phyloP scores from a whole-genome alignment of 2,113 vertebrate species.

The Gymnarchus niloticus region DNA sequence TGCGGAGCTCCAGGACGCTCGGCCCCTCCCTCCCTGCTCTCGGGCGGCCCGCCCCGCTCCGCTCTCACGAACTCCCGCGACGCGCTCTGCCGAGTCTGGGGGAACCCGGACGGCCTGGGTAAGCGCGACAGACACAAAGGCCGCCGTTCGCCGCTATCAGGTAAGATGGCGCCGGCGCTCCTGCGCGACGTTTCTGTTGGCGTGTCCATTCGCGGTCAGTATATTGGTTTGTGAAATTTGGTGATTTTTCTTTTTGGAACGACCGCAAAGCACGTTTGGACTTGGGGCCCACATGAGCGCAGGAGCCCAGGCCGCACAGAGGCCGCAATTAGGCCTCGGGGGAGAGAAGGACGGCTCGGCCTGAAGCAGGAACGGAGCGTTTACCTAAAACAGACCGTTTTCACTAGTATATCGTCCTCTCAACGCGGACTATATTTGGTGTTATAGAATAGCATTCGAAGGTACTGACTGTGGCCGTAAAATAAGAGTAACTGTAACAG shows the following conservation, averaged over 20 bases:
- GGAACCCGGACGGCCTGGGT: constrained; percentile 64
- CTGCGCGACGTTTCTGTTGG: constrained; percentile 9
- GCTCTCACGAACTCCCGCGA: constrained; percentile 73
- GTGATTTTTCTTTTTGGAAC: not conserved
- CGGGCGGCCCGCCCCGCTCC: constrained; percentile 81
- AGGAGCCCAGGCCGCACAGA: constrained; percentile 67
- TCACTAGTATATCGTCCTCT: not conserved
- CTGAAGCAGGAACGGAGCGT: not conserved
- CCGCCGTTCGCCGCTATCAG: constrained; percentile 57
- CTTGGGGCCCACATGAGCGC: not conserved
- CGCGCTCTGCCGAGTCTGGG: constrained; percentile 72
- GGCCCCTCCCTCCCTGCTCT: constrained; percentile 81
- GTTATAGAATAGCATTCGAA: too few species aligned
- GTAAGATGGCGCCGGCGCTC: constrained; percentile 38
- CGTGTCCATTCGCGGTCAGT: not conserved
- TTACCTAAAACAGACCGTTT: not conserved
- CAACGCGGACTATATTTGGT: not conserved
- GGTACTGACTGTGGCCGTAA: not conserved
- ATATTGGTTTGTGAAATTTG: not conserved
- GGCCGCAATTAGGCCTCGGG: constrained; percentile 69
- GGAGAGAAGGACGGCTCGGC: not conserved
- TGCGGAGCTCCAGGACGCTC: constrained; percentile 69
- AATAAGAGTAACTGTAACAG: not conserved
- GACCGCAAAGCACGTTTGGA: not conserved
- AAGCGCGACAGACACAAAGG: constrained; percentile 51